phyloP scores from a whole-genome alignment of 2,113 vertebrate genomes.

The Prionailurus viverrinus region DNA sequence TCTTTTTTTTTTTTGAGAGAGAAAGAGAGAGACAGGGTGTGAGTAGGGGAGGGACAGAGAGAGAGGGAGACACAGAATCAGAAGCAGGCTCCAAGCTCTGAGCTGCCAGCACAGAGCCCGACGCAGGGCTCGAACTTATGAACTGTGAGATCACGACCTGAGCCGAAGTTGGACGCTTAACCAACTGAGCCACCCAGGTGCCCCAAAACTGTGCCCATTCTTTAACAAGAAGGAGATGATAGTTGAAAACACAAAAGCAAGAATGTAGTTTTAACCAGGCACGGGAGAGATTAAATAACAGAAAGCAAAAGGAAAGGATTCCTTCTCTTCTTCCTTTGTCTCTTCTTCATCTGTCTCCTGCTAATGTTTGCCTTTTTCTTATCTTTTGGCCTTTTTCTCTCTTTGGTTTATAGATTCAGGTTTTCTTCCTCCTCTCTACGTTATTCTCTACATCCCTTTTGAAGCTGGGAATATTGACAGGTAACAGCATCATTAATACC shows the following conservation, averaged over 20 bases:
- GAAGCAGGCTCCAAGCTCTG: no score
- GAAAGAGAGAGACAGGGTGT: no score
- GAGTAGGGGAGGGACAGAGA: no score
- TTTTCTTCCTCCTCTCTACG: background rate
- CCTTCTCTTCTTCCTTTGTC: background rate
- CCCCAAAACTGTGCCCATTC: background rate
- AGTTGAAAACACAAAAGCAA: conserved; percentile 8
- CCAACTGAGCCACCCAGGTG: no score
- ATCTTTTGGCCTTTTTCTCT: background rate
- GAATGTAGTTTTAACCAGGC: background rate
- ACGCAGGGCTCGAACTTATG: no score
- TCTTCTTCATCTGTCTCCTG: background rate
- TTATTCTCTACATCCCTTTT: background rate
- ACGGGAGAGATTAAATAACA: background rate
- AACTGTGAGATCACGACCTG: no score
- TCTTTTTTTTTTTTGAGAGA: no score
- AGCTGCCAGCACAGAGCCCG: no score
- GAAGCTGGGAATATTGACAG: background rate
- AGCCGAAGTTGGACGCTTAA: no score
- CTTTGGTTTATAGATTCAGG: background rate
- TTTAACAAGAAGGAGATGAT: background rate
- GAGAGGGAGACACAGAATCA: no score
- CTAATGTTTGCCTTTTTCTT: background rate
- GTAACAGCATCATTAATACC: background rate
- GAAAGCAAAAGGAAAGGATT: background rate